Evolutionary conservation across 2,113 vertebrate genomes (phyloP).

Genomic region (Etheostoma spectabile): DNA sequence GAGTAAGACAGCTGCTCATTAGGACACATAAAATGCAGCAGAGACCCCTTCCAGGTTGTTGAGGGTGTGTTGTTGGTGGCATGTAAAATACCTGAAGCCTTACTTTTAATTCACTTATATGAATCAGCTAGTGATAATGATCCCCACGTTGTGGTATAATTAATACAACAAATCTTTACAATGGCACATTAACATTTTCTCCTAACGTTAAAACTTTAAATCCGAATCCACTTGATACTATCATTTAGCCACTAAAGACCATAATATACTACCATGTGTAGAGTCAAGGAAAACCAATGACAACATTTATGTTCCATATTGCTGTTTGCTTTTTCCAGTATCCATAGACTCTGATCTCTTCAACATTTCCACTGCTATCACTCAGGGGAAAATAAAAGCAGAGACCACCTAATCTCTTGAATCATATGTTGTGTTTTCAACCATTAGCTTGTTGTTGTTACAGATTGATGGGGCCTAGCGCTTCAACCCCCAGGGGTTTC

Average conservation of each 20-base stretch:
- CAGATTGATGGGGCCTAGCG: conserved; percentile 28
- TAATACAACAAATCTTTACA: conserved; percentile 12
- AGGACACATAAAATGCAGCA: conserved; percentile 41
- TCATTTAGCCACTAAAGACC: not conserved
- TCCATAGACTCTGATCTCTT: conserved; percentile 17
- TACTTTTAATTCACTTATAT: conserved; percentile 24
- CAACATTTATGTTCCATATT: conserved; percentile 45
- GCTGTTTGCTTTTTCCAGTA: conserved; percentile 58
- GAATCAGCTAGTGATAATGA: conserved; percentile 3
- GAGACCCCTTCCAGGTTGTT: not conserved
- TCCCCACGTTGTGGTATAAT: conserved; percentile 8
- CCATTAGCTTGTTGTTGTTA: conserved; percentile 57
- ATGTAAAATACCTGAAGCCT: too few species aligned
- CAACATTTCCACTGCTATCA: conserved; percentile 59
- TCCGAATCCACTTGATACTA: not conserved
- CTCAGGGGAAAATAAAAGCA: conserved; percentile 30
- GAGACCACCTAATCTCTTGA: conserved; percentile 43
- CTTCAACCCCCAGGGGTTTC: conserved; percentile 26
- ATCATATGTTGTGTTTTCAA: conserved; percentile 47
- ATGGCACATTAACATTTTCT: not conserved
- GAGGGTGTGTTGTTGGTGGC: not conserved
- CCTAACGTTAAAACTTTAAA: conserved; percentile 1
- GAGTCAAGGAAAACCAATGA: conserved; percentile 44
- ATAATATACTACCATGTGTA: not conserved
- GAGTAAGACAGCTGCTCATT: conserved; percentile 57